Evolutionary conservation across 1,140 invertebrate species (phyloP).

Genomic region (Lordiphosa stackelbergi): DNA sequence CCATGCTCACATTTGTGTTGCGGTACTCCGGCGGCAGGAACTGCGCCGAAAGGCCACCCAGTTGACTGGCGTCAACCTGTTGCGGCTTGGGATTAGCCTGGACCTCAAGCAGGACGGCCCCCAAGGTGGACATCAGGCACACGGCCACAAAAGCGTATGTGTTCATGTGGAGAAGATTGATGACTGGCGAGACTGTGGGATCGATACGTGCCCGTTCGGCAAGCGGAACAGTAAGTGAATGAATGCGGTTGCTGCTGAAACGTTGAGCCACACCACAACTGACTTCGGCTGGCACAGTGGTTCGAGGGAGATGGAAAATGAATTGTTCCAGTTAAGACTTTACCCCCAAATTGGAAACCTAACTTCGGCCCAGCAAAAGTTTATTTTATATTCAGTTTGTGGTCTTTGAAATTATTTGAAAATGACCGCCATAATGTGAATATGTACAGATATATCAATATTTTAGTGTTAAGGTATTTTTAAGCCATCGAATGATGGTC

Average conservation of each 20-base stretch:
- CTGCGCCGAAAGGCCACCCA: slow-evolving; percentile 45
- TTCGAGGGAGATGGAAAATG: background rate
- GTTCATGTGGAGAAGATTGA: slow-evolving; percentile 39
- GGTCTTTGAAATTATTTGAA: no score
- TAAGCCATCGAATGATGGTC: no score
- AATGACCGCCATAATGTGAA: no score
- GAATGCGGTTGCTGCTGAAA: background rate
- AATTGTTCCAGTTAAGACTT: no score
- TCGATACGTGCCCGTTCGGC: no score
- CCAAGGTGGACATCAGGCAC: slow-evolving; percentile 49
- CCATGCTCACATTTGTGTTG: slow-evolving; percentile 54
- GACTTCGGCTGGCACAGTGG: background rate
- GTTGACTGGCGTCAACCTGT: slow-evolving; percentile 29
- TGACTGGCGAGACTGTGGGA: background rate
- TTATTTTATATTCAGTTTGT: no score
- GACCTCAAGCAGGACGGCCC: slow-evolving; percentile 47
- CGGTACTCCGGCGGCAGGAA: slow-evolving; percentile 59
- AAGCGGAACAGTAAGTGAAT: background rate
- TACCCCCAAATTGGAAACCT: no score
- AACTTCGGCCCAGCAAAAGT: no score
- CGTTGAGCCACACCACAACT: no score
- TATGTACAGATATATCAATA: no score
- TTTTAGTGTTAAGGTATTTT: no score
- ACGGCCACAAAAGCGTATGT: slow-evolving; percentile 45
- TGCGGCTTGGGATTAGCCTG: slow-evolving; percentile 35